Conservation (phyloP, 2,888 invertebrate species). For the Lysandra coridon region DNA sequence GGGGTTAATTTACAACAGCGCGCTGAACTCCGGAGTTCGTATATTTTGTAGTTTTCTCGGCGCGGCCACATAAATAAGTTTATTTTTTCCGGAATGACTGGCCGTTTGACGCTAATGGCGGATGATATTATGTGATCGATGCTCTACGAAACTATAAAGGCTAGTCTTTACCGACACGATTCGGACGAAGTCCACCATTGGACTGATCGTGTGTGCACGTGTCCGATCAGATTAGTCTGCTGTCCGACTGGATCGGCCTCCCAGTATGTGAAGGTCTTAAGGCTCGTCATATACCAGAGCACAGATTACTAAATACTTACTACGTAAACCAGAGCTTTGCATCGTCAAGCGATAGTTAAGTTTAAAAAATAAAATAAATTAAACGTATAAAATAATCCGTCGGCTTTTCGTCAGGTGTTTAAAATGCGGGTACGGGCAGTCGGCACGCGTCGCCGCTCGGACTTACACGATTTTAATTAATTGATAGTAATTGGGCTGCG, state of each 20-base stretch:
- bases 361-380: background rate
- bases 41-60: background rate
- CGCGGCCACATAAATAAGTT: background rate
- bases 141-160: background rate
- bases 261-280: background rate
- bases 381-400: background rate
- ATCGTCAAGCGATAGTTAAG: background rate
- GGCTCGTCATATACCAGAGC: background rate
- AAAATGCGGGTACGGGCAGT: background rate
- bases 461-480: conserved; percentile 17
- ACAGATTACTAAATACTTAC: background rate
- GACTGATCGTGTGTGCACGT: background rate
- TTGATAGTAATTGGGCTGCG: conserved; percentile 8
- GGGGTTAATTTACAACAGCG: background rate
- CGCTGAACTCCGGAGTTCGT: background rate
- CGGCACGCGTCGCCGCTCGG: background rate
- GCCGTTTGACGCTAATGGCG: background rate
- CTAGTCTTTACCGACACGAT: no score
- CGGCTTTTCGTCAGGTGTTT: background rate
- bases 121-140: background rate
- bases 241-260: background rate
- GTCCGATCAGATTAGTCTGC: no score
- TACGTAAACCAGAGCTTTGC: background rate
- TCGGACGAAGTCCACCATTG: background rate
- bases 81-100: background rate